Evolutionary conservation across 2,113 vertebrate genomes (phyloP).

Genomic region (Microcebus ravelobensis): DNA sequence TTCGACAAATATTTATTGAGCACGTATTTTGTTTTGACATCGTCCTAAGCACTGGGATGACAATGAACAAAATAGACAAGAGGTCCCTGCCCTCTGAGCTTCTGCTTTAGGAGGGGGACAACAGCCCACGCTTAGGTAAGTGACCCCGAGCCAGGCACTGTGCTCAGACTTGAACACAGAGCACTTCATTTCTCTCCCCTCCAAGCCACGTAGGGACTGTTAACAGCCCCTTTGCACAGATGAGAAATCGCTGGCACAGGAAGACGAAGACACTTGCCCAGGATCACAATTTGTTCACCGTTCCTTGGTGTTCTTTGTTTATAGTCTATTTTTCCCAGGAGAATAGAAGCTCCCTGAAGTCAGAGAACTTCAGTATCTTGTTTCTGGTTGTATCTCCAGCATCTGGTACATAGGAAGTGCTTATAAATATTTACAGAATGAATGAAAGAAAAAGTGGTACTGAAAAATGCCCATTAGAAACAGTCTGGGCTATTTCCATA

Average conservation of each 20-base stretch:
- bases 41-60: neutral
- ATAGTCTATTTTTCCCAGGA: neutral
- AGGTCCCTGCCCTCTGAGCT: neutral
- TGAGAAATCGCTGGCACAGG: neutral
- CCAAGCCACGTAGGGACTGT: rapidly evolving
- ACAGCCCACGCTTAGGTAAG: neutral
- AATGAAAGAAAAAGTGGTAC: neutral
- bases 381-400: neutral
- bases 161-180: neutral
- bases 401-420: neutral
- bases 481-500: neutral
- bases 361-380: neutral
- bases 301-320: neutral
- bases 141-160: neutral
- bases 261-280: neutral
- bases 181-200: neutral
- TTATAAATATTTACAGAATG: neutral
- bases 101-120: neutral
- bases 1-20: neutral
- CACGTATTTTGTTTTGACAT: neutral
- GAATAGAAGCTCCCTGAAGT: neutral
- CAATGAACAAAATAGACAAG: neutral
- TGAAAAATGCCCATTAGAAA: neutral
- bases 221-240: neutral
- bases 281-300: neutral